phyloP scores from a whole-genome alignment of 2,113 vertebrate species.

The Hirundichthys speculiger region DNA sequence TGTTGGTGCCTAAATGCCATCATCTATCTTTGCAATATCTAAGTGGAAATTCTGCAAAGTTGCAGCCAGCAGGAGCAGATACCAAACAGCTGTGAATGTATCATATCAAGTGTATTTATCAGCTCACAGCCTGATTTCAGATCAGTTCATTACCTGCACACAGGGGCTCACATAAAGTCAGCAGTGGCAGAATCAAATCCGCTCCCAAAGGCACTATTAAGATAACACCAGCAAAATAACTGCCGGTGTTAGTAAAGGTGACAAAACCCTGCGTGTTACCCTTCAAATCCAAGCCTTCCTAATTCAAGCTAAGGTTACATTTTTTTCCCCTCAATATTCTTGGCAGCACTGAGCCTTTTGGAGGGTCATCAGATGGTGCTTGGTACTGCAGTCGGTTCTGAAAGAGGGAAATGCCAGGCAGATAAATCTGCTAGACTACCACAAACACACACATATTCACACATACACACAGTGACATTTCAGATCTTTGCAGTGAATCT shows the following conservation, averaged over 20 bases:
- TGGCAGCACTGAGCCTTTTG: constrained; percentile 52
- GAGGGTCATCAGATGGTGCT: constrained; percentile 67
- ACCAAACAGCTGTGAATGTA: constrained; percentile 32
- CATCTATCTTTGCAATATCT: constrained; percentile 19
- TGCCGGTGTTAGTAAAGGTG: constrained; percentile 45
- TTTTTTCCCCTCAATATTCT: constrained; percentile 58
- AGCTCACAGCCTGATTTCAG: constrained; percentile 34
- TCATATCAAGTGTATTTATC: constrained; percentile 54
- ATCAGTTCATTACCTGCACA: constrained; percentile 55
- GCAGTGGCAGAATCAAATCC: constrained; percentile 26
- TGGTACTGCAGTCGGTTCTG: constrained; percentile 32
- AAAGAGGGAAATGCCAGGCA: constrained; percentile 74
- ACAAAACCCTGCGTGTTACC: constrained; percentile 31
- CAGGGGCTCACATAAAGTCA: constrained; percentile 23
- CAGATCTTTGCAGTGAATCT: constrained; percentile 53
- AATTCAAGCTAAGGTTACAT: constrained; percentile 67
- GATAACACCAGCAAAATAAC: constrained; percentile 64
- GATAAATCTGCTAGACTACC: constrained; percentile 67
- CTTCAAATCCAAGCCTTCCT: constrained; percentile 35
- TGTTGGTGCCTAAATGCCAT: constrained; percentile 62
- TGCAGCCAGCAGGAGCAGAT: constrained; percentile 27
- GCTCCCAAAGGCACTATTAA: constrained; percentile 39
- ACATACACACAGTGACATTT: constrained; percentile 72
- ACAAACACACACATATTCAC: constrained; percentile 38
- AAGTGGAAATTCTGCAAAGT: constrained; percentile 32